A percentile compares a stretch with the other conserved stretches of the same genome.
These are phyloP conservation scores for Pempheris klunzingeri DNA, from an alignment of 2,797 vertebrate species.

Conservation along the genomic window DNA sequence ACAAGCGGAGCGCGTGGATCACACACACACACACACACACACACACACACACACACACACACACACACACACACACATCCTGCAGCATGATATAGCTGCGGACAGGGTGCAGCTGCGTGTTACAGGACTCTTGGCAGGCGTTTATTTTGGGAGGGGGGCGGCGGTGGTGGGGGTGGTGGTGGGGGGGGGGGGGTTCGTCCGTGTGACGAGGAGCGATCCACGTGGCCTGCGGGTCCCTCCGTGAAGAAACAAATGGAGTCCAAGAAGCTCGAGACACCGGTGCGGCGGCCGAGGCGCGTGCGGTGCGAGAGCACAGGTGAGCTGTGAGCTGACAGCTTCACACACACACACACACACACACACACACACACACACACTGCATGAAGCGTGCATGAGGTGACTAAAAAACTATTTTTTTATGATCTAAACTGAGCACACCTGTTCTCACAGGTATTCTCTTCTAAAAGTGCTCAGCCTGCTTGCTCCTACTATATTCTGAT, in stretches of 20 bases:
- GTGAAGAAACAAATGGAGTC: constrained; percentile 60
- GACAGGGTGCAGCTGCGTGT: neutral
- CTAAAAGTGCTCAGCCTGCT: too few relatives aligned
- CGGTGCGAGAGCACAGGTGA: constrained; percentile 79
- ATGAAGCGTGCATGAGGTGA: neutral
- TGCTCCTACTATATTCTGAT: too few relatives aligned
- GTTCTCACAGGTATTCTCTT: too few relatives aligned
- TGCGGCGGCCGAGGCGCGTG: constrained; percentile 25
- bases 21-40: too few relatives aligned
- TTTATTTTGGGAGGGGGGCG: constrained; percentile 13
- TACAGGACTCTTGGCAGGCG: neutral
- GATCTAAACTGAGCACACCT: too few relatives aligned
- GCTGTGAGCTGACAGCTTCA: constrained; percentile 1
- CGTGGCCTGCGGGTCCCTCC: constrained; percentile 21
- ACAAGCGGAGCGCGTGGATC: neutral
- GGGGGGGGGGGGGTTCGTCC: neutral
- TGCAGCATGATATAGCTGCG: constrained; percentile 2
- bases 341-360: neutral
- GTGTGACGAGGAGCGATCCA: constrained; percentile 3
- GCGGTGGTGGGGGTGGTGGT: too few relatives aligned
- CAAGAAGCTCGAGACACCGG: neutral
- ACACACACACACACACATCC: neutral
- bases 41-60: too few relatives aligned
- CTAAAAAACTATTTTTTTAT: too few relatives aligned
- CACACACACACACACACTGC: neutral